Conservation (phyloP, 2,888 invertebrate species). For the Ectemnius cavifrons region DNA sequence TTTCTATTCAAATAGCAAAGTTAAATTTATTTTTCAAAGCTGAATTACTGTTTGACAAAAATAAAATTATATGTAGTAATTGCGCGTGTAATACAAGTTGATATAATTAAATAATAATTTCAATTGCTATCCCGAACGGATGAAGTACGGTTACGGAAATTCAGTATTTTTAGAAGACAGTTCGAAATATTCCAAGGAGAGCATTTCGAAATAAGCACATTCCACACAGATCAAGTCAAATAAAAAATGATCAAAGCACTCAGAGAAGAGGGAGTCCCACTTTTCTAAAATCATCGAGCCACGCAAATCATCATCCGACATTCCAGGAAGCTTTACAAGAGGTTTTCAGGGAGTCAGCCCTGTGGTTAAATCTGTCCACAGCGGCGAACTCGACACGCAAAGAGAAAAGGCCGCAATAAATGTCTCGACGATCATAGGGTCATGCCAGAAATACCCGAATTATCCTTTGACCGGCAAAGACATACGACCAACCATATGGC, state of each 20-base stretch:
- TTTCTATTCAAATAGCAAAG: too few species aligned
- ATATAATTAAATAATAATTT: too few species aligned
- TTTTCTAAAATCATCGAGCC: slow-evolving; percentile 2
- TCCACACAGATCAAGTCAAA: not conserved
- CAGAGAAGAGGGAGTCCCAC: too few species aligned
- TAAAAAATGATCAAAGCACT: not conserved
- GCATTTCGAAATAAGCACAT: not conserved
- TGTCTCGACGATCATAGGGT: not conserved
- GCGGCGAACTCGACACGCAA: not conserved
- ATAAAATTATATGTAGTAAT: too few species aligned
- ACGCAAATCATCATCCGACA: slow-evolving; percentile 7
- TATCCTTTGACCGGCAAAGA: not conserved
- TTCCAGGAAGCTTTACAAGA: not conserved
- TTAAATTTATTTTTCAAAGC: too few species aligned
- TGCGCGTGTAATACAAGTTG: too few species aligned
- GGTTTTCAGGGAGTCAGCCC: not conserved
- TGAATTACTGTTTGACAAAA: too few species aligned
- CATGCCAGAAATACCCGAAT: slow-evolving; percentile 1
- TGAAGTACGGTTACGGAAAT: too few species aligned
- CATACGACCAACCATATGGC: too few species aligned
- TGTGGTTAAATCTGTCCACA: not conserved
- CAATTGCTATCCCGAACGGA: too few species aligned
- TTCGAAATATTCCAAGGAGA: not conserved
- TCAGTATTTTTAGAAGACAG: too few species aligned
- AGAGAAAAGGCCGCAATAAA: not conserved